Evolutionary conservation across 2,113 vertebrate genomes (phyloP).

Genomic region (Lethenteron camtschaticum): DNA sequence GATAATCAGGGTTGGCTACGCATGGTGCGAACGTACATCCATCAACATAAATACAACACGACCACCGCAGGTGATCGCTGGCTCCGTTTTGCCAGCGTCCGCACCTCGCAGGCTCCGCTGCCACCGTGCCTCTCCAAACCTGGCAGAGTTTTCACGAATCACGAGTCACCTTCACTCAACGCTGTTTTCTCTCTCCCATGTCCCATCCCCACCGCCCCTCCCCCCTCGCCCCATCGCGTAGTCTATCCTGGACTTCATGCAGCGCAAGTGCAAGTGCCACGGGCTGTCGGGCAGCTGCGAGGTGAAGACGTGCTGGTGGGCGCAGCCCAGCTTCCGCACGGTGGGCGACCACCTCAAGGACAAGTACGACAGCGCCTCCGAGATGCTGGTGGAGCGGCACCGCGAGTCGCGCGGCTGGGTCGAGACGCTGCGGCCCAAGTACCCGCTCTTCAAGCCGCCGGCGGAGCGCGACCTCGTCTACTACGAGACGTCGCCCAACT

Average conservation of each 20-base stretch:
- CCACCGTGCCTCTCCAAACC: too few species aligned
- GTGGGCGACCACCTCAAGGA: slow-evolving; percentile 46
- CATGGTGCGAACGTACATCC: too few species aligned
- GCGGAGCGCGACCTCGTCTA: slow-evolving; percentile 42
- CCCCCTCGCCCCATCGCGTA: not conserved
- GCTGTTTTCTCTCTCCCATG: not conserved
- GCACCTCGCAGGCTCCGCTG: too few species aligned
- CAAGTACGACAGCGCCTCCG: slow-evolving; percentile 44
- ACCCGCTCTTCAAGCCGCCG: slow-evolving; percentile 39
- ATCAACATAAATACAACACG: too few species aligned
- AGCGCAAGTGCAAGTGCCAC: slow-evolving; percentile 46
- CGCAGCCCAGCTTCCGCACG: slow-evolving; percentile 40
- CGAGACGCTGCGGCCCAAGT: slow-evolving; percentile 39
- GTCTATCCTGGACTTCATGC: slow-evolving; percentile 41
- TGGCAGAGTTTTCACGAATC: too few species aligned
- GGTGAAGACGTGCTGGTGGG: slow-evolving; percentile 52
- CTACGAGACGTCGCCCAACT: slow-evolving; percentile 43
- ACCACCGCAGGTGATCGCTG: too few species aligned
- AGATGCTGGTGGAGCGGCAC: slow-evolving; percentile 49
- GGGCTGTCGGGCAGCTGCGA: slow-evolving; percentile 45
- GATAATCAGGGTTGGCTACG: too few species aligned
- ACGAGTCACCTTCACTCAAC: too few species aligned
- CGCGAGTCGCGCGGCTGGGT: slow-evolving; percentile 45
- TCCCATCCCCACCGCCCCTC: not conserved
- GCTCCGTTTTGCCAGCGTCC: too few species aligned